These are phyloP conservation scores for Eulemur coronatus DNA, from an alignment of 2,797 vertebrate genomes.

Conservation along the genomic window DNA sequence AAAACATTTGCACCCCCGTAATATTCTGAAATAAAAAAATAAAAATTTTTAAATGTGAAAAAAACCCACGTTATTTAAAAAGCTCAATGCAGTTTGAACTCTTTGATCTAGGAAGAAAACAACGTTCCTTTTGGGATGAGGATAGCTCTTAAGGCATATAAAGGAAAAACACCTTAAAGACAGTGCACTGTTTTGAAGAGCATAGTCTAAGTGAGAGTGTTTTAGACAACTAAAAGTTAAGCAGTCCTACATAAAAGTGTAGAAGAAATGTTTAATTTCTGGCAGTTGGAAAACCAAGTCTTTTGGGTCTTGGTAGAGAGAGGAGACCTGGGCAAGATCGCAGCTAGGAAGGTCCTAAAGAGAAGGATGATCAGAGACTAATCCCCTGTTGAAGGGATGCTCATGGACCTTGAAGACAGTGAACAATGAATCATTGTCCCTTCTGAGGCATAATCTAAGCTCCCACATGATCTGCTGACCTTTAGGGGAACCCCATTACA, in stretches of 20 bases:
- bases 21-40: too few relatives aligned
- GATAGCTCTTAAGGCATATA: neutral
- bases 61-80: neutral
- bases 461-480: neutral
- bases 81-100: neutral
- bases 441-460: neutral
- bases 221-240: slow-evolving; percentile 14
- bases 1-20: too few relatives aligned
- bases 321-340: neutral
- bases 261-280: neutral
- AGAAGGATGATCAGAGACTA: neutral
- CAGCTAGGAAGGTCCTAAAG: neutral
- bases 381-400: neutral
- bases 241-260: neutral
- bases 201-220: neutral
- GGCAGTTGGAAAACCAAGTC: neutral
- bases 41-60: too few relatives aligned
- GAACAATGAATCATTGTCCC: neutral
- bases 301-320: neutral
- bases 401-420: neutral
- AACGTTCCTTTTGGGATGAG: neutral
- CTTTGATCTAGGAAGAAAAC: neutral
- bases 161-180: neutral
- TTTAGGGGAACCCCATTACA: neutral
- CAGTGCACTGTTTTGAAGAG: neutral